Evolutionary conservation across 2,888 invertebrate species (phyloP), one percentile per base, ranked within the genome.

Genomic region (Nysson spinosus): DNA sequence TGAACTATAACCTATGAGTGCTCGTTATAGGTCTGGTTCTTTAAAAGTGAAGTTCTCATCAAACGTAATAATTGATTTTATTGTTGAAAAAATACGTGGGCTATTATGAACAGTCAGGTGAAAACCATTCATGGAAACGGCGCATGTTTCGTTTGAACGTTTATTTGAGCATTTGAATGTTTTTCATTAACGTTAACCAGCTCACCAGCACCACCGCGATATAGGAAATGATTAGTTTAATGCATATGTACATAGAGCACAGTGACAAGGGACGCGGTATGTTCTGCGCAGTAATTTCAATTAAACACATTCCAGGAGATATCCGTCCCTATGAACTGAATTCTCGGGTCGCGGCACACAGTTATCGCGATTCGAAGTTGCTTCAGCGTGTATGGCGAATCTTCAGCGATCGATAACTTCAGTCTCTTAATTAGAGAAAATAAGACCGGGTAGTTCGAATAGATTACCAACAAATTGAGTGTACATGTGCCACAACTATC

Each of bases 271-370:
- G 46, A 30, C 40, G 22, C 22, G 20, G 49, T 30, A n/a, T 32
- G 11, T 19, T 30, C 12, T 20, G 30, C 32, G 20, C 17, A 34
- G 46, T 68, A 68, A 65, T 65, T 65, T 60, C 67, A 65, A 68
- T 68, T 68, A 65, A 68, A 65, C 60, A 64, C 67, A 68, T 68
- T 65, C 67, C 65, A 30, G 40, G 34, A 50, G 54, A 64, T 42
- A 51, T 40, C 54, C 34, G 47, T 32, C 47, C 12, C 49, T 46
- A 40, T 56, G 40, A 24, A 37, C 46, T 49, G 64, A 67, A 67
- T 68, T 68, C 67, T 60, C 50, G 30, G 17, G 40, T n/a, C 46
- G 42, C 30, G 58, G 60, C 60, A 60, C 55, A 65, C 65, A 60
- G 60, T 51, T 51, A 28, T 30, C 42, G 49, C 46, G 35, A 32